Evolutionary conservation across 2,113 vertebrate genomes (phyloP).

Genomic region (Aramus guarauna): DNA sequence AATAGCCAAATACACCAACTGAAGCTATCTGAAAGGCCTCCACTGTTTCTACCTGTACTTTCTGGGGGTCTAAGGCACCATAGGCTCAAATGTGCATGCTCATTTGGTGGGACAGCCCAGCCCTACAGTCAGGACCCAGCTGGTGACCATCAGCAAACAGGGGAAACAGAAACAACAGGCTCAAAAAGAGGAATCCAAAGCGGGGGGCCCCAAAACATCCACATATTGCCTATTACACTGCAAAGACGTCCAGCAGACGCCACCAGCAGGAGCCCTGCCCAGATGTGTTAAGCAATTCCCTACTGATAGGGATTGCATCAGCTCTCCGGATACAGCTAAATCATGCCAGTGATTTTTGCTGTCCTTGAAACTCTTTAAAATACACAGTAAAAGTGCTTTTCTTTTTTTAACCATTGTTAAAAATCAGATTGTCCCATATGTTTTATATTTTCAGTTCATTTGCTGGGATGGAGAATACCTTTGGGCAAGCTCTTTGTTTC

Average conservation of each 20-base stretch:
- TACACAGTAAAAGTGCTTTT: not conserved
- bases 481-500: not conserved
- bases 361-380: conserved; percentile 5
- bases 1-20: not conserved
- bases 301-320: conserved; percentile 23
- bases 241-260: not conserved
- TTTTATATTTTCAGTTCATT: conserved; percentile 14
- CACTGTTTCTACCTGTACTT: not conserved
- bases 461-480: not conserved
- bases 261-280: not conserved
- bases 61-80: not conserved
- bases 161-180: not conserved
- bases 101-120: not conserved
- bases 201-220: not conserved
- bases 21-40: not conserved
- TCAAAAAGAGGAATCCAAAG: not conserved
- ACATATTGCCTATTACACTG: not conserved
- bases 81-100: not conserved
- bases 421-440: not conserved
- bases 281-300: conserved; percentile 4
- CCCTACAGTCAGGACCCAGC: not conserved
- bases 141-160: not conserved
- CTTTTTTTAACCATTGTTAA: not conserved
- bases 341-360: not conserved
- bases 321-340: not conserved